Percentiles rank a stretch among this genome's conserved stretches.
Conservation (phyloP, 2,113 vertebrate species). For the Micronisus gabar region DNA sequence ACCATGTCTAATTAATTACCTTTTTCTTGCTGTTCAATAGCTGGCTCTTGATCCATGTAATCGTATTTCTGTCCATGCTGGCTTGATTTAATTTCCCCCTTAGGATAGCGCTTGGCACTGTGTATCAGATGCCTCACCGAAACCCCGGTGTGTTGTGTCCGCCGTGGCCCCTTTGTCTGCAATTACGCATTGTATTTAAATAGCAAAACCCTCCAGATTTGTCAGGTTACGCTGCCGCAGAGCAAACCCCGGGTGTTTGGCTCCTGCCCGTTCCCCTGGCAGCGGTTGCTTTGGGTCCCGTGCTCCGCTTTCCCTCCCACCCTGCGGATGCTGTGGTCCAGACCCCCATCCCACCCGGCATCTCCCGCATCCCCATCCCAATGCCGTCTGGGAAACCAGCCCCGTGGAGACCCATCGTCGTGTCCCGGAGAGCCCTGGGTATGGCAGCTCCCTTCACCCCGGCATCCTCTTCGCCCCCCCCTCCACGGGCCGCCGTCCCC, state of each 20-base stretch:
- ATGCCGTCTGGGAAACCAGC: fast-evolving
- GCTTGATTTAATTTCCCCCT: slow-evolving; percentile 55
- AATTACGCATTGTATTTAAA: not conserved
- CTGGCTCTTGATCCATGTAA: slow-evolving; percentile 43
- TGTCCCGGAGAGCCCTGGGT: not conserved
- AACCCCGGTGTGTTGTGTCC: not conserved
- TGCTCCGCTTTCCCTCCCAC: not conserved
- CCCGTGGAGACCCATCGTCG: not conserved
- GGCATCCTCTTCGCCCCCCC: not conserved
- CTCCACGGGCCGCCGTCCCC: slow-evolving; percentile 5
- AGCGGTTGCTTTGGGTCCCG: not conserved
- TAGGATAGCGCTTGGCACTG: not conserved
- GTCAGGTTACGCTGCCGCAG: not conserved
- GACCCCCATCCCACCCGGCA: not conserved
- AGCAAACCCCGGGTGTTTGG: not conserved
- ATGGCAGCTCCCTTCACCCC: not conserved
- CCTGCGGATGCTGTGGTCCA: not conserved
- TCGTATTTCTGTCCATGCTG: not conserved
- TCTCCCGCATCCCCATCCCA: not conserved
- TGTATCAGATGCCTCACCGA: not conserved
- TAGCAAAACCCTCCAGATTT: not conserved
- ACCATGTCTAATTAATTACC: slow-evolving; percentile 46
- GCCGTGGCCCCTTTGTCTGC: not conserved
- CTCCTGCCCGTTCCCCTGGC: not conserved
- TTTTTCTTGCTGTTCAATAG: slow-evolving; percentile 9